Evolutionary conservation across 2,888 invertebrate genomes (phyloP).

Genomic region (Lochmaea crataegi): DNA sequence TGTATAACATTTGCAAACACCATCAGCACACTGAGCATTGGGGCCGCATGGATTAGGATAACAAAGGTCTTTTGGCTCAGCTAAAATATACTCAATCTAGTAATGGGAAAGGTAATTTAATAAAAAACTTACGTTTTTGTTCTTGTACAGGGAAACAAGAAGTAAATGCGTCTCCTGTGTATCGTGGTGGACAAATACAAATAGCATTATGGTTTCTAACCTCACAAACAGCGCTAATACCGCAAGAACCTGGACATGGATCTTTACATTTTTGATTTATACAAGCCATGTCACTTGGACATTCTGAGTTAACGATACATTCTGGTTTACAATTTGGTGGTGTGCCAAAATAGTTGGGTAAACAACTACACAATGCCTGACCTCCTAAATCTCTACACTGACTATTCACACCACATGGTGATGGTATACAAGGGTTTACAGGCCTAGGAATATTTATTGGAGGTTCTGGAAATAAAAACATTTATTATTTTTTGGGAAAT

Average conservation of each 20-base stretch:
- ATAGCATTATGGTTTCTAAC: constrained; percentile 80
- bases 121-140: constrained; percentile 52
- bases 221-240: constrained; percentile 77
- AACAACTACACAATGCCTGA: constrained; percentile 80
- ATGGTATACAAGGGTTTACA: constrained; percentile 62
- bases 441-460: constrained; percentile 31
- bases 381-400: constrained; percentile 75
- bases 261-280: constrained; percentile 81
- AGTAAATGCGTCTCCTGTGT: constrained; percentile 79
- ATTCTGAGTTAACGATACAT: constrained; percentile 76
- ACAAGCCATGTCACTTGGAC: constrained; percentile 80
- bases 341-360: constrained; percentile 74
- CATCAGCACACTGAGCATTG: constrained; percentile 79
- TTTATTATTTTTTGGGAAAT: neutral
- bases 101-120: neutral
- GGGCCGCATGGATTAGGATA: constrained; percentile 79
- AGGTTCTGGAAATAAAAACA: constrained; percentile 49
- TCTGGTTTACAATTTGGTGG: constrained; percentile 73
- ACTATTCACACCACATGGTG: constrained; percentile 65
- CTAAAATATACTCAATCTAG: constrained; percentile 47
- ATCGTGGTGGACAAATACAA: constrained; percentile 78
- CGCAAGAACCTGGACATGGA: constrained; percentile 87
- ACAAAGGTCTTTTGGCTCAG: constrained; percentile 69
- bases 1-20: constrained; percentile 79
- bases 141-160: constrained; percentile 64